These are phyloP conservation scores for Caenorhabditis drosophilae DNA, from an alignment of 2,888 invertebrate genomes.

Conservation along the genomic window DNA sequence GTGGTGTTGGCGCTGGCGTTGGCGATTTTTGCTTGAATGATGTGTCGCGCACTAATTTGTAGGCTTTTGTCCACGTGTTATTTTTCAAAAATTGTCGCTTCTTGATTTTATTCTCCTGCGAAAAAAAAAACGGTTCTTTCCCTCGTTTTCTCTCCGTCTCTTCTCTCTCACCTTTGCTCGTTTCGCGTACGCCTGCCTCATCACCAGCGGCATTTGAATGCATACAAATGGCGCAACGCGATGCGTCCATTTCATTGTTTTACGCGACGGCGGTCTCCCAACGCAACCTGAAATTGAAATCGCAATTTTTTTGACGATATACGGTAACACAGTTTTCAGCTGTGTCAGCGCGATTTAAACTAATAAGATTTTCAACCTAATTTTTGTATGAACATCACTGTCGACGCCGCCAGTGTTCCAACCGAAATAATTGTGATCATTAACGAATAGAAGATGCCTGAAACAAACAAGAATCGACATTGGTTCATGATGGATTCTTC, in stretches of 20 bases:
- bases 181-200: conserved; percentile 63
- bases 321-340: no score
- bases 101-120: conserved; percentile 35
- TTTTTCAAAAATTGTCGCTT: conserved; percentile 30
- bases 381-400: conserved; percentile 43
- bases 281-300: conserved; percentile 43
- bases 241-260: conserved; percentile 60
- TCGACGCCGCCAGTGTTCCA: conserved; percentile 37
- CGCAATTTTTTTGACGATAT: not conserved
- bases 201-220: conserved; percentile 64
- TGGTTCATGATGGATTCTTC: no score
- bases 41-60: conserved; percentile 27
- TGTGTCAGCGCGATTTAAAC: no score
- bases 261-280: conserved; percentile 55
- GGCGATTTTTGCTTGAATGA: not conserved
- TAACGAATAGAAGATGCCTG: conserved; percentile 43
- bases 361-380: no score
- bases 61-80: conserved; percentile 46
- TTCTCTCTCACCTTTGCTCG: no score
- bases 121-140: no score
- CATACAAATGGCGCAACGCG: conserved; percentile 54
- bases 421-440: conserved; percentile 45
- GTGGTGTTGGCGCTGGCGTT: no score
- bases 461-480: no score
- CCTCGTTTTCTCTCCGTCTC: no score